Conservation (phyloP, 2,888 invertebrate genomes). For the Lochmaea crataegi region DNA sequence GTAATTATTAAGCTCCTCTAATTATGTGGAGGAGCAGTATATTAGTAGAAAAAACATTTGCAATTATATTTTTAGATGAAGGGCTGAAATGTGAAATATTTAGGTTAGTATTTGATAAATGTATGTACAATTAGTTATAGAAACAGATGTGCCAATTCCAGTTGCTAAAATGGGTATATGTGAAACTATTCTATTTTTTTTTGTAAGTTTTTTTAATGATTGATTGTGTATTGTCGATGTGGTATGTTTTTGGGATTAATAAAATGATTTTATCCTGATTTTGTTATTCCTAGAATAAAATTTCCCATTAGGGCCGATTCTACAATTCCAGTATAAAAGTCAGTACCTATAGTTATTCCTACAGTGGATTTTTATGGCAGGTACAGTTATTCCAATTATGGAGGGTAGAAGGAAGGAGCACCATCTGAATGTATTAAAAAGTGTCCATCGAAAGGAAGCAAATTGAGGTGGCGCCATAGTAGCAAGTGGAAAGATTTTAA, state of each 20-base stretch:
- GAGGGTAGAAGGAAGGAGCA: too few species aligned
- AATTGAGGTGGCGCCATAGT: too few species aligned
- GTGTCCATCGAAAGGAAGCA: too few species aligned
- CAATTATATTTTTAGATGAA: not conserved
- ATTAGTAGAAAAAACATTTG: too few species aligned
- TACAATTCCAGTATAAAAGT: too few species aligned
- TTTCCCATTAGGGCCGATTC: not conserved
- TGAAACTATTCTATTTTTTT: not conserved
- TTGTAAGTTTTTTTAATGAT: not conserved
- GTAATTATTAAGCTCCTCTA: too few species aligned
- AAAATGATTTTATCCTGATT: conserved; percentile 15
- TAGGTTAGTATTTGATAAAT: not conserved
- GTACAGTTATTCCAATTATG: too few species aligned
- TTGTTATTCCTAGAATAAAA: not conserved
- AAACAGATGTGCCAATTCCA: conserved; percentile 7
- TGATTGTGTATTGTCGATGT: conserved; percentile 20
- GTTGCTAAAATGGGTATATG: not conserved
- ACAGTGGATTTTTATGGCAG: too few species aligned
- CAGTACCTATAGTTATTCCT: too few species aligned
- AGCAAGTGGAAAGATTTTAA: too few species aligned
- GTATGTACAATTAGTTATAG: not conserved
- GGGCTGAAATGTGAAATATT: not conserved
- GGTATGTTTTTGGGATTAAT: conserved; percentile 10
- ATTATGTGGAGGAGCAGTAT: too few species aligned
- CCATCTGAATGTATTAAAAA: too few species aligned